Conservation (phyloP, 2,797 vertebrate genomes). For the Eurystomus glaucurus region DNA sequence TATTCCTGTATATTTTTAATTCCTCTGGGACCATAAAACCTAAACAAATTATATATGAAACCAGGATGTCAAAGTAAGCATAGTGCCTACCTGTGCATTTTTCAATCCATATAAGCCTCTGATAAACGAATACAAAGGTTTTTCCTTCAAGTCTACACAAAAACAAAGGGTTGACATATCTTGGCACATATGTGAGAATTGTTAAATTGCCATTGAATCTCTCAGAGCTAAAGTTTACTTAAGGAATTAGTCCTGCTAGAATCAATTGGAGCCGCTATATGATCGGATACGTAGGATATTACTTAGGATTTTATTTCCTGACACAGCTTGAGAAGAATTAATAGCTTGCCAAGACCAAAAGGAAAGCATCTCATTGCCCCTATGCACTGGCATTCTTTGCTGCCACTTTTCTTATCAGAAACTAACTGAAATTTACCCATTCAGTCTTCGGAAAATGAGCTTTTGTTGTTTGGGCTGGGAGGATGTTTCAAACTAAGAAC, state of each 20-base stretch:
- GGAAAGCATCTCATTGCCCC: neutral
- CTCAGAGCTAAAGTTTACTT: neutral
- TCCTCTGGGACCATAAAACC: neutral
- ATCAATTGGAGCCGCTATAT: neutral
- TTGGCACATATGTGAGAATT: neutral
- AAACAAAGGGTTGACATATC: neutral
- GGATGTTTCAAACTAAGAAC: neutral
- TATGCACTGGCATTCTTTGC: neutral
- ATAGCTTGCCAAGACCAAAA: neutral
- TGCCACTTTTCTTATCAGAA: neutral
- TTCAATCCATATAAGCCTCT: neutral
- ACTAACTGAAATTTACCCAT: neutral
- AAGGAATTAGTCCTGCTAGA: neutral
- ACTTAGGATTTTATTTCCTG: neutral
- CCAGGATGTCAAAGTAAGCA: neutral
- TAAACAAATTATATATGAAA: neutral
- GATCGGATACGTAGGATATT: neutral
- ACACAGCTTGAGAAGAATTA: neutral
- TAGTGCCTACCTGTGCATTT: neutral
- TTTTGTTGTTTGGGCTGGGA: neutral
- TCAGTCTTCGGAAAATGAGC: fast-evolving
- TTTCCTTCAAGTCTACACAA: neutral
- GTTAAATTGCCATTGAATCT: neutral
- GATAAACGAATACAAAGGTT: neutral
- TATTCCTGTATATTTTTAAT: neutral